Evolutionary conservation across 2,888 invertebrate genomes (phyloP), one percentile per base, ranked within the genome.

Genomic region (Hydriomena furcata): DNA sequence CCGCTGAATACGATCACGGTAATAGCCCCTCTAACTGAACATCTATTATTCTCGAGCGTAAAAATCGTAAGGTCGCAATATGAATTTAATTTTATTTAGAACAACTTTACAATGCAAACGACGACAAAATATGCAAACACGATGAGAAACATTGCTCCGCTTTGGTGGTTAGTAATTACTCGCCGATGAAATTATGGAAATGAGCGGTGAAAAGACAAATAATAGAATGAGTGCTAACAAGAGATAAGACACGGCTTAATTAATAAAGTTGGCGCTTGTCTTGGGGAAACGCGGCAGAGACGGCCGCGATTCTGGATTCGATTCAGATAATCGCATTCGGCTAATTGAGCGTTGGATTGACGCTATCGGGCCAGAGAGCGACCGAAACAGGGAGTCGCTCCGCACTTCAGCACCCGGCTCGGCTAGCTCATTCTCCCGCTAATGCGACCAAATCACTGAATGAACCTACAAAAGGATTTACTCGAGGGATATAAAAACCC

Each of bases 221-320:
- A 90, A 89, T 84, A 88, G 87, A 90, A 90, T 84, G 90, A 90
- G 90, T 90, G 90, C 88, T 89, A 88, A 89, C 89, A 89, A 88
- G 89, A 88, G 90, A 90, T 90, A 90, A 90, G 89, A 90, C 90
- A 86, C 82, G 86, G 85, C 88, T 89, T 90, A 90, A 90, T 90
- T 89, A 90, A 90, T 90, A 90, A 90, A 90, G 89, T 90, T 90
- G 81, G 86, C 81, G 81, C 76, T 83, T 81, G 86, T 84, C 84
- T 84, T 76, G 71, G 78, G 77, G 80, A 74, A 79, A 68, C 73
- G 73, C 75, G 75, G 71, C 66, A 63, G 71, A 79, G 82, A 76
- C 79, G 76, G 66, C 71, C 76, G 78, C 82, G 80, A 78, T 79
- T 79, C 80, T 80, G 84, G 77, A 85, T 83, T 79, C 80, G 76